Evolutionary conservation across 2,888 invertebrate genomes (phyloP).

Genomic region (Meandrusa payeni): DNA sequence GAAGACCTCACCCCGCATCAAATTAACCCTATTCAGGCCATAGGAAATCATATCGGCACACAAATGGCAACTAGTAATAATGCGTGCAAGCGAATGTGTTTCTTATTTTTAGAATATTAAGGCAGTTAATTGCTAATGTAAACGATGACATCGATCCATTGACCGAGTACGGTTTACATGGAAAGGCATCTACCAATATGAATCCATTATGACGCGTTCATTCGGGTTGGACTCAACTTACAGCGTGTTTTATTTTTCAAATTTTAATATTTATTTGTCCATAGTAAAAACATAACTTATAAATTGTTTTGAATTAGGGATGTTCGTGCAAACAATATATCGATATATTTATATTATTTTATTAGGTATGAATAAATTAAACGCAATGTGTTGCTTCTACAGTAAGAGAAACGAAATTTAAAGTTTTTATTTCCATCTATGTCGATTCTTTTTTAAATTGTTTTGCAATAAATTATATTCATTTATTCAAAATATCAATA

Average conservation of each 20-base stretch:
- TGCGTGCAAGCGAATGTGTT: constrained; percentile 1
- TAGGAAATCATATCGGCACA: constrained; percentile 12
- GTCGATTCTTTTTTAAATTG: too few species aligned
- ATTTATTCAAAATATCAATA: too few species aligned
- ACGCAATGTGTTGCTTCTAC: too few species aligned
- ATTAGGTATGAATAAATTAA: too few species aligned
- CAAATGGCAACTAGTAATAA: not conserved
- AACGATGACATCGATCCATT: constrained; percentile 14
- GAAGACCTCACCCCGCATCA: constrained; percentile 7
- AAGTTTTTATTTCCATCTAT: too few species aligned
- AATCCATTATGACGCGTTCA: constrained; percentile 30
- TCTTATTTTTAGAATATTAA: not conserved
- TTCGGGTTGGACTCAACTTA: constrained; percentile 37
- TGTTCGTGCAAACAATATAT: too few species aligned
- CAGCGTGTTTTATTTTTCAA: constrained; percentile 26
- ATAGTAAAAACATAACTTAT: too few species aligned
- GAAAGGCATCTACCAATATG: constrained; percentile 23
- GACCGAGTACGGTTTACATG: constrained; percentile 10
- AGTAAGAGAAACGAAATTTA: too few species aligned
- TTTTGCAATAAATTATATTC: too few species aligned
- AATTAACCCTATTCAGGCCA: constrained; percentile 5
- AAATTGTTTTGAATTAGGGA: too few species aligned
- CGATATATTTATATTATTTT: too few species aligned
- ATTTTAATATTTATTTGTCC: too few species aligned
- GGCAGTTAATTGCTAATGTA: constrained; percentile 5